These are phyloP conservation scores for Tortricodes alternella DNA, from an alignment of 2,888 invertebrate genomes.

Conservation along the genomic window DNA sequence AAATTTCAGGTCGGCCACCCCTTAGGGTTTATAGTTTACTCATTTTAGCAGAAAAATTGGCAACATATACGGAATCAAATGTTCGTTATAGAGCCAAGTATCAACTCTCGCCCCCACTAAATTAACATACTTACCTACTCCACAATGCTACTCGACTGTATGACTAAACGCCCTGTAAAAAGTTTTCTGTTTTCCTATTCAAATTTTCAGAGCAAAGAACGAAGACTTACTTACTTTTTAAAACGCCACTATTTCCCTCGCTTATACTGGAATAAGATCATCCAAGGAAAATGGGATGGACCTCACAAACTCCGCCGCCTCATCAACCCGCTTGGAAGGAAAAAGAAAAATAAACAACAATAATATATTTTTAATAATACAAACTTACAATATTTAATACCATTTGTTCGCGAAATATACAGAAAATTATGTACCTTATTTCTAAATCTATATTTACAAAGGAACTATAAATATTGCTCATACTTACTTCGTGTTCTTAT, in stretches of 20 bases:
- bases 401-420: slow-evolving; percentile 9
- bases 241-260: slow-evolving; percentile 92
- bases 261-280: slow-evolving; percentile 93
- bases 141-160: too few relatives aligned
- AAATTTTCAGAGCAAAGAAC: slow-evolving; percentile 76
- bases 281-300: slow-evolving; percentile 92
- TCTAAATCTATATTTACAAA: slow-evolving; percentile 16
- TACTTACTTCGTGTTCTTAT: neutral
- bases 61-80: too few relatives aligned
- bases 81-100: too few relatives aligned
- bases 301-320: slow-evolving; percentile 83
- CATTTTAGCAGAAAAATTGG: too few relatives aligned
- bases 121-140: too few relatives aligned
- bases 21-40: too few relatives aligned
- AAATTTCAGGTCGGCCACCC: too few relatives aligned
- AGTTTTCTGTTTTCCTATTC: too few relatives aligned
- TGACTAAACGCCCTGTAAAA: too few relatives aligned
- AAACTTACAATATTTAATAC: slow-evolving; percentile 3
- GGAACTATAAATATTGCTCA: slow-evolving; percentile 15
- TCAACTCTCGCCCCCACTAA: too few relatives aligned
- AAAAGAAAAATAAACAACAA: slow-evolving; percentile 29
- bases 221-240: slow-evolving; percentile 86
- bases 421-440: neutral
- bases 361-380: slow-evolving; percentile 10
- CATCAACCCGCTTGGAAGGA: slow-evolving; percentile 52